These are phyloP conservation scores for Neostethus bicornis DNA, from an alignment of 2,797 vertebrate genomes.

Conservation along the genomic window DNA sequence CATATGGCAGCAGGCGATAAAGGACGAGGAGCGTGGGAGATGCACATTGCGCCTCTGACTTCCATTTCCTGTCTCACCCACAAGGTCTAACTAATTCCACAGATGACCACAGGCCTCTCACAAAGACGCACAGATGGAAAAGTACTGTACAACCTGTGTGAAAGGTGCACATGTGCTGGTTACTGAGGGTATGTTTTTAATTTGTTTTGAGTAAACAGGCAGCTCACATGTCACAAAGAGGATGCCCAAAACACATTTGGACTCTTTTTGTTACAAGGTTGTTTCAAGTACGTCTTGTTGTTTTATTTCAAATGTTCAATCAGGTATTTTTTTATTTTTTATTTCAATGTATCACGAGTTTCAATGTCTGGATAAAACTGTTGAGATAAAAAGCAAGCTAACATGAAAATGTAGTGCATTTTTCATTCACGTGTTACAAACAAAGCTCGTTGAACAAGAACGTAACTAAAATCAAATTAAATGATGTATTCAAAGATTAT, in stretches of 20 bases:
- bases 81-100: slow-evolving; percentile 74
- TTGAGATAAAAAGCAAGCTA: background rate
- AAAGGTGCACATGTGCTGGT: slow-evolving; percentile 21
- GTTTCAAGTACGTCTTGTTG: background rate
- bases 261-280: background rate
- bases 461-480: too few species aligned
- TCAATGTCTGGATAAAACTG: background rate
- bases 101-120: slow-evolving; percentile 65
- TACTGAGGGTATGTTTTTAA: slow-evolving; percentile 25
- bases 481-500: too few species aligned
- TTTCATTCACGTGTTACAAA: too few species aligned
- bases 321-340: background rate
- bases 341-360: background rate
- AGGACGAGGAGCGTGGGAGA: slow-evolving; percentile 71
- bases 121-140: slow-evolving; percentile 7
- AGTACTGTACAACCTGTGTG: slow-evolving; percentile 33
- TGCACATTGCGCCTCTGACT: slow-evolving; percentile 67
- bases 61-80: slow-evolving; percentile 78
- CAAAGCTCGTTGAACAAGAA: too few species aligned
- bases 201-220: slow-evolving; percentile 27
- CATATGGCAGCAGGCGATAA: slow-evolving; percentile 71
- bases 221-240: background rate
- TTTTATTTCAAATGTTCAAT: background rate
- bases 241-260: background rate
- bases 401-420: too few species aligned